Base-by-base conservation (phyloP, 2,888 invertebrate species). In the Cheilosia variabilis region DNA sequence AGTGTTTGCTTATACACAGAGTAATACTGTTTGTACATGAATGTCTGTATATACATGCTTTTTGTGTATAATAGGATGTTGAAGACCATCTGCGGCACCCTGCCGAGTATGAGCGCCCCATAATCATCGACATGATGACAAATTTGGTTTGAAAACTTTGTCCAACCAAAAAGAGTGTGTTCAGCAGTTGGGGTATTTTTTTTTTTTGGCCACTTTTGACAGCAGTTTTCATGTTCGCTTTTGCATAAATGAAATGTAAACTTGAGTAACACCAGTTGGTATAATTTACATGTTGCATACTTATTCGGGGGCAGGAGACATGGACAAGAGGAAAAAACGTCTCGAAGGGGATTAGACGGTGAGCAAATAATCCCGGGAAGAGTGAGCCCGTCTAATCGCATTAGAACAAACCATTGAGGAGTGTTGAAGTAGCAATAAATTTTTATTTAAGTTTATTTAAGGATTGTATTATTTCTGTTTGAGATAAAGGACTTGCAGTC, bases 61-160 rank as follows among this genome's bases (percentile, higher is more conserved):
- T 53, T 45, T 27, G 31, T 31, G 19, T 81, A 13, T 58, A 57
- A 43, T 68, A 60, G 58, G 50, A 50, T 50, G 24, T 13, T 22
- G 45, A 19, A 43, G 65, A 76, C 75, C 84, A 86, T 86, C 86
- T 86, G 86, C 81, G 86, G 66, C 86, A 72, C 63, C 27, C 53
- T 55, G 24, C 9, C 57, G 43, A 62, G 50, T 60, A 66, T 37
- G 41, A 78, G 58, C 19, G 58, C 57, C 47, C 76, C 80, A 77
- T 77, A 86, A 80, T 86, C 80, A 86, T 76, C 86, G 86, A 76
- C 76, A 81, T 76, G 81, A 71, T 76, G 81, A 86, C 76, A 86
- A 86, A 86, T 86, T 86, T 72, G 80, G 66, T 76, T 71, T 17
- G 9, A 47, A 71, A 73, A 50, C 17, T 43, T 76, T 66, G 69